Evolutionary conservation across 2,113 vertebrate genomes (phyloP).

Genomic region (Todiramphus saurophagus): DNA sequence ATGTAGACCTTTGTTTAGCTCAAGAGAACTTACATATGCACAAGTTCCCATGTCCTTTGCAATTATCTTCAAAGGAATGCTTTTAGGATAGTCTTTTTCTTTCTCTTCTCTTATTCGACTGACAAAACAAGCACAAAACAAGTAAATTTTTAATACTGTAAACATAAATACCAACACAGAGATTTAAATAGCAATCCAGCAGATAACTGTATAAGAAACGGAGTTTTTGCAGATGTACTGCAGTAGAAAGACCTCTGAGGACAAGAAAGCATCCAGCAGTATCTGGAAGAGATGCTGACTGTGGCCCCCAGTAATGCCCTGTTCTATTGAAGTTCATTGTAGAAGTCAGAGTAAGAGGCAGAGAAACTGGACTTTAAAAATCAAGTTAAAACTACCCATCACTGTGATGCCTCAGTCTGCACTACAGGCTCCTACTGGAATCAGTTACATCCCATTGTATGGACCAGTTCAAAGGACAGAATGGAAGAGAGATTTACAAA

Average conservation of each 20-base stretch:
- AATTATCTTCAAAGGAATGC: slow-evolving; percentile 91
- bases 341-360: background rate
- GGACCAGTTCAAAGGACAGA: background rate
- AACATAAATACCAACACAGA: background rate
- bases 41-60: slow-evolving; percentile 90
- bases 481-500: background rate
- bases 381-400: background rate
- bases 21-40: slow-evolving; percentile 85
- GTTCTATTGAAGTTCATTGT: background rate
- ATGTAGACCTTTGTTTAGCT: background rate
- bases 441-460: background rate
- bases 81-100: slow-evolving; percentile 90
- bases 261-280: background rate
- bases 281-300: background rate
- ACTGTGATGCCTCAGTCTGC: background rate
- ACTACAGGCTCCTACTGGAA: background rate
- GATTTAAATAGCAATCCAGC: background rate
- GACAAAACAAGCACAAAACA: slow-evolving; percentile 54
- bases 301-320: background rate
- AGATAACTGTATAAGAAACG: background rate
- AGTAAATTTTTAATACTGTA: background rate
- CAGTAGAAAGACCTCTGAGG: background rate
- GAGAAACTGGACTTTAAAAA: background rate
- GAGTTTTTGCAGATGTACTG: background rate
- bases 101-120: slow-evolving; percentile 92